Base-by-base conservation (phyloP, 2,113 vertebrate genomes). In the Epinephelus moara region DNA sequence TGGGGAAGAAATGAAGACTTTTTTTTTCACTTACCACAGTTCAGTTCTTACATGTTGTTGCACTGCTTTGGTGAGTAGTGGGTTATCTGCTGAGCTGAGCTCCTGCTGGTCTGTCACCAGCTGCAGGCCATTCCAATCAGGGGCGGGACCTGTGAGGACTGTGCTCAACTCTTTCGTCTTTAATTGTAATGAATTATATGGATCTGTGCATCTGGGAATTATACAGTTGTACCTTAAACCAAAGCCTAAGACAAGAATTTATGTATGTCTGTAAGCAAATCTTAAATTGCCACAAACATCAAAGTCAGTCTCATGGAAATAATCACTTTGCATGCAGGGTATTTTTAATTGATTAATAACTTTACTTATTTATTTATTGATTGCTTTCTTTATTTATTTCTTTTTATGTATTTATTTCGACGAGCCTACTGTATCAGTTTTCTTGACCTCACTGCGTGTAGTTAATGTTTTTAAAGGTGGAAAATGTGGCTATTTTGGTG, bases 91-190 rank as follows among this genome's bases (percentile, higher is more conserved):
- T 40, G 14, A 61, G 1, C 37, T 47, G 9, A 60, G 21, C 27
- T 60, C 60, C 40, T 70, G 70, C 4, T 17, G n/a, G 19, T 67
- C 33, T 67, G 21, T 56, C 13, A 59, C 23, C 80, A 80, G 83
- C 76, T 82, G 87, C 50, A 61, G 56, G 2, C 42, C 8, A 25
- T 89, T 73, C 5, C 14, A 85, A 83, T 89, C 73, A 89, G 40
- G 11, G 49, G 42, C 14, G 19, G 40, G 49, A 63, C 55, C 23
- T 66, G 57, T 6, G 6, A 15, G 23, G 18, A 53, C 27, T 11
- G 19, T 37, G 1, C 13, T 19, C 52, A 61, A 42, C n/a, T 25
- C 18, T 3, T 75, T 30, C n/a, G 18, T 18, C 18, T 33, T 23
- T 59, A 12, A 47, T 33, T 72, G 19, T 7, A 37, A 45, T 55